Evolutionary conservation across 2,113 vertebrate genomes (phyloP), one percentile per base, ranked within the genome.

Genomic region (Tyto alba): DNA sequence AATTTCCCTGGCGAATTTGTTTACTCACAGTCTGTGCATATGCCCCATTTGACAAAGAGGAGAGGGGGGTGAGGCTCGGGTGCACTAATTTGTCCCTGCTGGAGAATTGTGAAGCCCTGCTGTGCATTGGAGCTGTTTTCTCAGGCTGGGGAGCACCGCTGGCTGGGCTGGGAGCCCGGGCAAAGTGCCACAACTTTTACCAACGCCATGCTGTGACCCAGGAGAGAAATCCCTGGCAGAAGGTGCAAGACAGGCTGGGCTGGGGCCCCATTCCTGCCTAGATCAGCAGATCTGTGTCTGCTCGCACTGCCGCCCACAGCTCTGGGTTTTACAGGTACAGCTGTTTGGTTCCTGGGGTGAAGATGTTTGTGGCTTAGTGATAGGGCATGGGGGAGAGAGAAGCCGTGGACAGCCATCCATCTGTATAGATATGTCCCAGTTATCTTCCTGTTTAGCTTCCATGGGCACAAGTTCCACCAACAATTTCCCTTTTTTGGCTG

Each of bases 161-260:
- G 45, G 9, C 10, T 57, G 25, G 6, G 19, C 40, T 48, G 52
- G 19, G 41, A 55, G 23, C 13, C 23, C 0, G 0, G 38, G 8
- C 10, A 62, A 77, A 36, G 45, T 0, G 2, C 40, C 1, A 2
- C 57, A 74, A 12, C 27, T 74, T 76, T 20, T 75, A 45, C 19
- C 80, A 16, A 45, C 4, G 3, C 0, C 1, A 14, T 64, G 23
- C 26, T 55, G 40, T 41, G 36, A 64, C 16, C 43, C 36, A n/a
- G 5, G 23, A 62, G 55, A 56, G 23, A 85, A 77, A 66, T 64
- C 10, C 18, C 18, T 48, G 30, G 55, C 15, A 4, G 38, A 38
- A 81, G 8, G 11, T 38, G 6, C 27, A 45, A 73, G 21, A 45
- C 12, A 41, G 25, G 20, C 23, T 1, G 15, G 38, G 34, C 45